phyloP scores from a whole-genome alignment of 2,888 invertebrate species.

The Lasioglossum oenotherae region DNA sequence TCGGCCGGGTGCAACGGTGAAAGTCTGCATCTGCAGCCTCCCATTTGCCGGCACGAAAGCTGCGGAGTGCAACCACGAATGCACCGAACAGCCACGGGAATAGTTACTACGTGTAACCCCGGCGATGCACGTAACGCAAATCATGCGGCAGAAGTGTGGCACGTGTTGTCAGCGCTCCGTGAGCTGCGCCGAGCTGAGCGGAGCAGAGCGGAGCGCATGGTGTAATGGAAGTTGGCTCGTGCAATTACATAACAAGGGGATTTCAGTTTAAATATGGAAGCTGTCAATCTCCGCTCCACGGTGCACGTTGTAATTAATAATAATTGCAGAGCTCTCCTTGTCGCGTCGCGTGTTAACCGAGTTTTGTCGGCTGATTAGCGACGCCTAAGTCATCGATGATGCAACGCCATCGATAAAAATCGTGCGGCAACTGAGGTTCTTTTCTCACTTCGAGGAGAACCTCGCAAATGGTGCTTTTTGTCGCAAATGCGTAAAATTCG shows the following conservation, averaged over 20 bases:
- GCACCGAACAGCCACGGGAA: constrained; percentile 32
- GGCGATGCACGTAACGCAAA: constrained; percentile 57
- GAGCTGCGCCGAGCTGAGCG: background rate
- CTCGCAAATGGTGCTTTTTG: background rate
- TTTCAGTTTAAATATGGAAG: constrained; percentile 51
- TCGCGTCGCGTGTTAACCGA: constrained; percentile 27
- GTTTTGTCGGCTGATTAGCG: constrained; percentile 41
- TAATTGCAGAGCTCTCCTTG: constrained; percentile 38
- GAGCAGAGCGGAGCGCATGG: background rate
- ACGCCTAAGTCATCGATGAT: background rate
- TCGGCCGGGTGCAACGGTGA: constrained; percentile 48
- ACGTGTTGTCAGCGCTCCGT: constrained; percentile 53
- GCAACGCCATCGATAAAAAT: background rate
- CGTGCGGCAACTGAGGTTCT: background rate
- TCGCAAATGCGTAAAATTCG: too few relatives aligned
- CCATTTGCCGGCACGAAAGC: constrained; percentile 49
- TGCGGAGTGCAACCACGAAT: constrained; percentile 49
- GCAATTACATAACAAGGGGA: constrained; percentile 52
- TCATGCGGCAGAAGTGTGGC: constrained; percentile 58
- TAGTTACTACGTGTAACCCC: constrained; percentile 45
- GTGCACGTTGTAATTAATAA: constrained; percentile 46
- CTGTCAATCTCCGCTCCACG: constrained; percentile 39
- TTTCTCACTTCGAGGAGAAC: background rate
- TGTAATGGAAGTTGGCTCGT: constrained; percentile 36
- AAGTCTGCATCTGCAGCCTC: constrained; percentile 55